Conservation (phyloP, 2,113 vertebrate species). For the Choloepus hoffmanni region DNA sequence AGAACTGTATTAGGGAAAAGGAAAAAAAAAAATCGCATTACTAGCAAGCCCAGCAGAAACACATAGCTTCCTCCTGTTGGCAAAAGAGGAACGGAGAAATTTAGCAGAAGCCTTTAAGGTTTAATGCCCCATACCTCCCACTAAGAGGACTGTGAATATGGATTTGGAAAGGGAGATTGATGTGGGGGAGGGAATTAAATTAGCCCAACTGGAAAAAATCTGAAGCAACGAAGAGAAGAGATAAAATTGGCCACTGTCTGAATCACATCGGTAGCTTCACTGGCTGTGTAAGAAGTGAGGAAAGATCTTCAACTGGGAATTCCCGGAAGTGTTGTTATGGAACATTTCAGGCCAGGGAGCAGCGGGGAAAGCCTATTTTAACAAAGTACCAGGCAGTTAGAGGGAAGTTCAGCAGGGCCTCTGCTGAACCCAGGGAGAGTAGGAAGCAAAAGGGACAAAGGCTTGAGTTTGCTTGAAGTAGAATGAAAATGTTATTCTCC, state of each 20-base stretch:
- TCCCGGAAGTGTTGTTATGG: not conserved
- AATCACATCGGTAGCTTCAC: not conserved
- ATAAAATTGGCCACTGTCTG: not conserved
- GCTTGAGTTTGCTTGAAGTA: not conserved
- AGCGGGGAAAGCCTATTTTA: not conserved
- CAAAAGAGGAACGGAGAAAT: constrained; percentile 47
- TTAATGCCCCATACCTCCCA: constrained; percentile 56
- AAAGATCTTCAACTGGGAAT: not conserved
- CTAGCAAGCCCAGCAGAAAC: constrained; percentile 67
- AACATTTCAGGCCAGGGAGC: constrained; percentile 1
- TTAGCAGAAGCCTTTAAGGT: constrained; percentile 60
- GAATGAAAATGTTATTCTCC: not conserved
- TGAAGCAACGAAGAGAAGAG: not conserved
- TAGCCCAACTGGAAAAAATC: constrained; percentile 19
- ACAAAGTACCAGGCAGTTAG: not conserved
- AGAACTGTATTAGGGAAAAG: constrained; percentile 76
- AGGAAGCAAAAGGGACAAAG: not conserved
- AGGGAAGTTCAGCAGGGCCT: not conserved
- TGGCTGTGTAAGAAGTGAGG: not conserved
- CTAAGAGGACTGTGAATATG: constrained; percentile 20
- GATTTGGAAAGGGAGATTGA: constrained; percentile 18
- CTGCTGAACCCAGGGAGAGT: not conserved
- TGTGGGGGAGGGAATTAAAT: not conserved
- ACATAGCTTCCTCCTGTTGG: constrained; percentile 55
- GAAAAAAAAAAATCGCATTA: constrained; percentile 41